Base-by-base conservation (phyloP, 2,797 vertebrate genomes). In the Esox masquinongy region DNA sequence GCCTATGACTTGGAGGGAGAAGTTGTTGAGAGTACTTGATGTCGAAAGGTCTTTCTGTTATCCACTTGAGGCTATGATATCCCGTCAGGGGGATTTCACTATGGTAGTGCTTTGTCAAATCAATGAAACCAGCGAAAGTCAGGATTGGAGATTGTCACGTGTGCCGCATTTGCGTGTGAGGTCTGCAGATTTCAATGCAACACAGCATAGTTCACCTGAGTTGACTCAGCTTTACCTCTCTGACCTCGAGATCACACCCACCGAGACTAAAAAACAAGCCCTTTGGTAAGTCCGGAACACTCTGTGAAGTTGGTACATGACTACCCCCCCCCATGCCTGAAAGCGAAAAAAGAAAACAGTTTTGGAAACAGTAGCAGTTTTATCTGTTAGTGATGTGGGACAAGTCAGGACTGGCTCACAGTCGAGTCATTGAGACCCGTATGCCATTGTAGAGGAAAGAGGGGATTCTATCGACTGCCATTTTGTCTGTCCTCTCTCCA, bases 231-330 rank as follows among this genome's bases (percentile, higher is more conserved):
- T 53, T 49, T 43, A 31, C 63, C 70, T 16, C 7, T 51, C 66
- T 36, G 78, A 81, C 82, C 74, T 74, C 72, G 83, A 83, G 79
- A 74, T 79, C 29, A 85, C 79, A 79, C 75, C 72, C 31, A 15
- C 29, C 36, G 50, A 73, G 76, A 80, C 66, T 82, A 76, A 59
- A 70, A 71, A 87, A 86, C 83, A 86, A 86, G 77, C 85, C 74
- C 75, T 88, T 84, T 82, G 76, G 80, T 84, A 86, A 11, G 43
- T 47, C 43, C 43, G 43, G 43, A 47, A 90, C 86, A 89, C 83
- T 74, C 70, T 74, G 89, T 89, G 74, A 85, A 5, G 1, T 67
- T 56, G 69, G 56, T 61, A 61, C 31, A n/a, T 61, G 26, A 50
- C 5, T 19, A 2, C 31, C 15, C 24, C 19, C 9, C 66, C 36